Conservation (phyloP, 92 coral and sea anemone genomes). For the Anthopleura xanthogrammica region DNA sequence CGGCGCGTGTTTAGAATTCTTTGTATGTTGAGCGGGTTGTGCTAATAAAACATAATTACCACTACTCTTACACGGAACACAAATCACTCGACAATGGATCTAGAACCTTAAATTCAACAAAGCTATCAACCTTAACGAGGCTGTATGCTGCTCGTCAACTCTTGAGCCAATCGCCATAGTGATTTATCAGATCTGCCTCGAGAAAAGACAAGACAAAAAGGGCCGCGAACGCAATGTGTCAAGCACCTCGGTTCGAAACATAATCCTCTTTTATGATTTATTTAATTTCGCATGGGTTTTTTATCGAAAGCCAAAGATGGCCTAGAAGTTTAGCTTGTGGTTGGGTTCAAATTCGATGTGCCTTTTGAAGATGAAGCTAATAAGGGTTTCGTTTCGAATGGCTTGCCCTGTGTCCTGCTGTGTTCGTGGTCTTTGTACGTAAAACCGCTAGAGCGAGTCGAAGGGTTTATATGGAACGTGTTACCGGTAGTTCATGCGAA, state of each 20-base stretch:
- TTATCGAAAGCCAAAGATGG: conserved; percentile 46
- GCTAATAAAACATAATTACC: conserved; percentile 89
- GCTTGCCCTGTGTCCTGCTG: conserved; percentile 29
- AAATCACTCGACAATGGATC: conserved; percentile 56
- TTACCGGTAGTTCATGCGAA: not conserved
- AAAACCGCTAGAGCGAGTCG: conserved; percentile 16
- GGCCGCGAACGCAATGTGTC: conserved; percentile 38
- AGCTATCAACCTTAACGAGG: conserved; percentile 37
- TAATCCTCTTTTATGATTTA: conserved; percentile 81
- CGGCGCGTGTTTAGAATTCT: conserved; percentile 99
- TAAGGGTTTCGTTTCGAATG: conserved; percentile 30
- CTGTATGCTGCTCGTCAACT: conserved; percentile 20
- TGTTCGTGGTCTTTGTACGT: conserved; percentile 28
- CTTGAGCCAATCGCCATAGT: conserved; percentile 39
- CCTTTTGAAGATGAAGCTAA: conserved; percentile 9
- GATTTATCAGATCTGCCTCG: conserved; percentile 40
- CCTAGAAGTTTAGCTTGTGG: conserved; percentile 18
- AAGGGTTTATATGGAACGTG: conserved; percentile 15
- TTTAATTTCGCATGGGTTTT: conserved; percentile 53
- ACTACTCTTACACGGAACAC: conserved; percentile 76
- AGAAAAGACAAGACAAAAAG: conserved; percentile 27
- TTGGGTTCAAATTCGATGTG: conserved; percentile 5
- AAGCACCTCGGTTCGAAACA: conserved; percentile 52
- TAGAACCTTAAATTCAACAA: conserved; percentile 33
- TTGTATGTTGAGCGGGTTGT: conserved; percentile 91